Evolutionary conservation across 2,797 vertebrate genomes (phyloP), one percentile per base, ranked within the genome.

Genomic region (Sitta carolinensis): DNA sequence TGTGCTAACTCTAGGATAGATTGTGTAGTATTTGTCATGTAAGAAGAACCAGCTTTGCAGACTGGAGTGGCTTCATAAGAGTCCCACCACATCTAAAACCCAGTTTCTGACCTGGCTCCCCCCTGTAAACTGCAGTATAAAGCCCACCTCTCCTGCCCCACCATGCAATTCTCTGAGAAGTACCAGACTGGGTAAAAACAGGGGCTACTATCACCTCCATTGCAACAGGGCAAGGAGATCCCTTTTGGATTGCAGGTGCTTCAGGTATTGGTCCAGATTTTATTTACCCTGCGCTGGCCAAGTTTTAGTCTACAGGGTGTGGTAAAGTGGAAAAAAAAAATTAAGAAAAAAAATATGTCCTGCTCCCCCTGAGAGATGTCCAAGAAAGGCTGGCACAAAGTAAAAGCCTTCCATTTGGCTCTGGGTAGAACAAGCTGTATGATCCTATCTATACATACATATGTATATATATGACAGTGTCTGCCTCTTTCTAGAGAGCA

Each of bases 341-440:
- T 7, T 7, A 30, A 48, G 59, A 73, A 59, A 68, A 51, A 26
- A 30, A 17, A 42, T 20, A 76, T 86, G 62, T 87, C 85, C 63
- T 80, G 95, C 59, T 94, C 93, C 93, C 93, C 96, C 93, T 94
- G 87, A 96, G 90, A 83, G 86, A 91, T 89, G 47, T 66, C 47
- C 51, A 89, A 88, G 84, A 91, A 90, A 94, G 93, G 94, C 96
- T 76, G 57, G 61, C 89, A 94, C 40, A 62, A 89, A 86, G 79
- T 66, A 64, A 89, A 86, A 78, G 90, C 85, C 87, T 89, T 89
- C 81, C 36, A 8, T 68, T 69, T 90, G 93, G 87, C 88, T 91
- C 87, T 73, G 88, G 93, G 87, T 93, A 87, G 89, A 93, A 91
- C 80, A 94, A 64, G 91, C 77, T 91, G 55, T 76, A 54, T 61